phyloP scores from a whole-genome alignment of 2,888 invertebrate species.

The Papilio demoleus region DNA sequence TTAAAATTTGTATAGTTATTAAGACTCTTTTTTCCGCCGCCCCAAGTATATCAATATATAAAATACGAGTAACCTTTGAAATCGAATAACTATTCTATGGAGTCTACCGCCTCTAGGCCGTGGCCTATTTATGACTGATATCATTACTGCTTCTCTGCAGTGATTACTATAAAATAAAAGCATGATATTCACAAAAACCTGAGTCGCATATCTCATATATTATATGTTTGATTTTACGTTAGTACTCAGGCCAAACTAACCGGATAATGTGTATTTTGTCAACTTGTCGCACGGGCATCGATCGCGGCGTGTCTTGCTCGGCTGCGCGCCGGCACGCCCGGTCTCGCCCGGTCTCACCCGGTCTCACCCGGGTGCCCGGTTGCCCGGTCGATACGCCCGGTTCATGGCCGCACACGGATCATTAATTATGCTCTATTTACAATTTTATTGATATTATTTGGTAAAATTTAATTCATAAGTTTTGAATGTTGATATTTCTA shows the following conservation, averaged over 20 bases:
- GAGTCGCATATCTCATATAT: background rate
- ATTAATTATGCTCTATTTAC: slow-evolving; percentile 38
- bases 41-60: too few relatives aligned
- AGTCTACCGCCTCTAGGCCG: too few relatives aligned
- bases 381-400: slow-evolving; percentile 47
- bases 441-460: slow-evolving; percentile 19
- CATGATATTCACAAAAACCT: too few relatives aligned
- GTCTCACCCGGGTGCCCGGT: slow-evolving; percentile 45
- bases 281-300: slow-evolving; percentile 37
- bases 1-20: too few relatives aligned
- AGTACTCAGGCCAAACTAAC: slow-evolving; percentile 21
- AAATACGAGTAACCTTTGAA: too few relatives aligned
- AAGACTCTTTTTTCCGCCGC: too few relatives aligned
- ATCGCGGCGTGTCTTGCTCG: slow-evolving; percentile 42
- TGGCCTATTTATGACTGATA: too few relatives aligned
- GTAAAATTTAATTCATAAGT: background rate
- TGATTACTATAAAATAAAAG: too few relatives aligned
- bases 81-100: too few relatives aligned
- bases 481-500: background rate
- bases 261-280: slow-evolving; percentile 27
- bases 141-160: too few relatives aligned
- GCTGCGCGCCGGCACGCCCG: slow-evolving; percentile 44
- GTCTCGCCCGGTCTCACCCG: slow-evolving; percentile 13
- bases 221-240: background rate
- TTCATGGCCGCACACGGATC: slow-evolving; percentile 47